Evolutionary conservation across 2,113 vertebrate species (phyloP).

Genomic region (Phocoena phocoena): DNA sequence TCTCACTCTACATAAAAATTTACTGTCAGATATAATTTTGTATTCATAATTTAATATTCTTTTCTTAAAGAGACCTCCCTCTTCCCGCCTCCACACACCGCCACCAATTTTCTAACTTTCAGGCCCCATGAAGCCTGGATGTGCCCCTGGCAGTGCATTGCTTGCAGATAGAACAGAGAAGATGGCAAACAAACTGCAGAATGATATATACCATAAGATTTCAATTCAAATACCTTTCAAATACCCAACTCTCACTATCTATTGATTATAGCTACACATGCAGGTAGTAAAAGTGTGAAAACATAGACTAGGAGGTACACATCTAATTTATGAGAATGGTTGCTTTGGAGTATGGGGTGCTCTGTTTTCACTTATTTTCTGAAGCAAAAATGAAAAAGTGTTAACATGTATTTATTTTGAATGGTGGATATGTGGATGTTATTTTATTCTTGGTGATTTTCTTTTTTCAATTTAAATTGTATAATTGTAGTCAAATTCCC

Average conservation of each 20-base stretch:
- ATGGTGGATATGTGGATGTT: not conserved
- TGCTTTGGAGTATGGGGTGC: not conserved
- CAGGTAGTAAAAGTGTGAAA: not conserved
- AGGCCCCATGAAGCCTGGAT: not conserved
- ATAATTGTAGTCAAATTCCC: not conserved
- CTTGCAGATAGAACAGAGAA: not conserved
- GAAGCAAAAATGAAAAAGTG: slow-evolving; percentile 5
- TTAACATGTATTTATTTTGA: not conserved
- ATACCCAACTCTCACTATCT: not conserved
- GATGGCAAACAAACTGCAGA: not conserved
- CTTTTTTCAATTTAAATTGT: not conserved
- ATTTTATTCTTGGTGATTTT: not conserved
- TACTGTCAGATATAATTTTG: not conserved
- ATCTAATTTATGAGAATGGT: not conserved
- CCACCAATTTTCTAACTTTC: not conserved
- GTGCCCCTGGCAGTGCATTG: not conserved
- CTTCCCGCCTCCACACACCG: too few relatives aligned
- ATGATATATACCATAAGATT: not conserved
- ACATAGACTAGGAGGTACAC: not conserved
- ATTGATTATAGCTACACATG: not conserved
- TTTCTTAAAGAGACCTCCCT: not conserved
- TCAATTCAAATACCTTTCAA: not conserved
- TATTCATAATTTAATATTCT: not conserved
- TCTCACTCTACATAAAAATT: not conserved
- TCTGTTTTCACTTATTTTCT: not conserved